phyloP scores from a whole-genome alignment of 2,113 vertebrate genomes.

The Tylochromis polylepis region DNA sequence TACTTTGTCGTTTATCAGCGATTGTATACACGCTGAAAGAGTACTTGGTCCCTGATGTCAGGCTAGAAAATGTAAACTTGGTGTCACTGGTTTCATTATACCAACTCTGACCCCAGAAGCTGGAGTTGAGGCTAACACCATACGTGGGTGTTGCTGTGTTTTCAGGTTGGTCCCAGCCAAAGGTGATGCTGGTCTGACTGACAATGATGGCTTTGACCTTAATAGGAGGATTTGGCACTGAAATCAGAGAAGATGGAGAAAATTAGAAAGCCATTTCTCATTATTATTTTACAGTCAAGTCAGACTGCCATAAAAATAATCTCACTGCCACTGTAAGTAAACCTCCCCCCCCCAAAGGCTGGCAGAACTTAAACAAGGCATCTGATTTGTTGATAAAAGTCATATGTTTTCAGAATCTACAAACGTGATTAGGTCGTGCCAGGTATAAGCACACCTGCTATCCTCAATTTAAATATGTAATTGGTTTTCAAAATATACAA shows the following conservation, averaged over 20 bases:
- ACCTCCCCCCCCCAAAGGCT: too few relatives aligned
- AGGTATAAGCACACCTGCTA: too few relatives aligned
- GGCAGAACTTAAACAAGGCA: too few relatives aligned
- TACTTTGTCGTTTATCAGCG: rapidly evolving
- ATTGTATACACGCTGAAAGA: rapidly evolving
- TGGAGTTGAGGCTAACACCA: rapidly evolving
- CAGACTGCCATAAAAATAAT: not conserved
- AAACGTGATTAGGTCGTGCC: too few relatives aligned
- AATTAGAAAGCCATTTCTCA: not conserved
- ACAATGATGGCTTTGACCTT: rapidly evolving
- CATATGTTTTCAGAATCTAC: too few relatives aligned
- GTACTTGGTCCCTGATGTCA: constrained; percentile 40
- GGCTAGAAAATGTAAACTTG: rapidly evolving
- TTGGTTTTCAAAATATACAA: too few relatives aligned
- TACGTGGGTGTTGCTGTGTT: rapidly evolving
- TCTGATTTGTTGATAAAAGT: too few relatives aligned
- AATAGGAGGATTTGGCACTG: not conserved
- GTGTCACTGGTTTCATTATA: rapidly evolving
- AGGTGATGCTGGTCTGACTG: rapidly evolving
- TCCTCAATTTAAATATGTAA: too few relatives aligned
- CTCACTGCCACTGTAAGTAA: too few relatives aligned
- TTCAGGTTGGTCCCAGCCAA: not conserved
- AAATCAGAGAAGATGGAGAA: not conserved
- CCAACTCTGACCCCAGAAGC: not conserved
- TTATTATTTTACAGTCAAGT: not conserved